Base-by-base conservation (phyloP, 2,113 vertebrate species). In the Pogonocichla stellata region DNA sequence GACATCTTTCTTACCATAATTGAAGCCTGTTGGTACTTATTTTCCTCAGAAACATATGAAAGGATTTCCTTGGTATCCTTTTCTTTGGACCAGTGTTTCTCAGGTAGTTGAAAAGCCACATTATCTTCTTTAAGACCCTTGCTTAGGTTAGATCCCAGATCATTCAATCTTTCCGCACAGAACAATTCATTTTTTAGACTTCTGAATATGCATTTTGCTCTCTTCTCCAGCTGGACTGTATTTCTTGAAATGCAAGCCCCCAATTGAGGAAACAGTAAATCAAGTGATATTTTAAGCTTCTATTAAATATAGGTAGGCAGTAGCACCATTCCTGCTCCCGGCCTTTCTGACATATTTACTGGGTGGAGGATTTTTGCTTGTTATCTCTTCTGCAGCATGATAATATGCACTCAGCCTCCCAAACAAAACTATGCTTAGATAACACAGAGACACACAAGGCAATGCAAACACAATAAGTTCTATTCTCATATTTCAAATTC, bases 211-310 rank as follows among this genome's bases (percentile, higher is more conserved):
- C 60, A 42, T 83, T 89, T 78, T 92, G 45, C 42, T 93, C 9
- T 92, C 14, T 62, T 92, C 51, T 84, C 64, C 67, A 89, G 65
- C 72, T 96, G 60, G 69, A 89, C 64, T 62, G 36, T 74, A 62
- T 95, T 91, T 86, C 72, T 92, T 89, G 67, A 91, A 90, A 92
- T 54, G 26, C 47, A 92, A 62, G 51, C 29, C 80, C 25, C 69
- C 36, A 58, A 67, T 16, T 5, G 54, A 95, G 47, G 77, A 91
- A 65, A 89, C 51, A 66, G 56, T 86, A 96, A 95, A 95, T 95
- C 72, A 95, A 93, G 54, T 54, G 58, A 62, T 66, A 66, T 92
- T 92, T 95, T 50, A 91, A 89, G 80, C 29, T 92, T 86, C 67
- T 80, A 45, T 96, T 91, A 91, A 86, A 86, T 66, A 89, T 33